Base-by-base conservation (phyloP, 2,888 invertebrate genomes). In the Drosophila borealis region DNA sequence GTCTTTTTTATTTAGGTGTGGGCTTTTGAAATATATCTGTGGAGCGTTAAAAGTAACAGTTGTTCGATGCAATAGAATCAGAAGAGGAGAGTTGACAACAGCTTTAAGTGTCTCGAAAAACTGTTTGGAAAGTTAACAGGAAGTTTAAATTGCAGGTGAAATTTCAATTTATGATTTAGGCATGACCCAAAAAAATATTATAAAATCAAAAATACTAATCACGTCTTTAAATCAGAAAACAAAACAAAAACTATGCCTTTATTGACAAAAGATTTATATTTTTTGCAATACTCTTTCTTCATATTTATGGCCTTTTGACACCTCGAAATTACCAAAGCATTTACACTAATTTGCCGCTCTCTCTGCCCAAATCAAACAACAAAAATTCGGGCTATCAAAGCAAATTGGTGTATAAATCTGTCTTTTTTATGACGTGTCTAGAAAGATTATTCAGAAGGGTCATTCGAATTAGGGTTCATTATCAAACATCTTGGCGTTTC, bases 321-420 rank as follows among this genome's bases (percentile, higher is more conserved):
- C 78, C 63, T 74, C 21, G 29, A 36, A 51, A 65, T 66, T 25
- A 48, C 5, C 3, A 34, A 51, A 13, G 41, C 59, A 29, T 62
- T 74, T 66, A 55, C 42, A 67, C 74, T 51, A 66, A 74, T 63
- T 59, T 53, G 34, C 46, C 60, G 50, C 72, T 66, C 62, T 72
- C 66, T 75, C 55, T 51, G 1, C 14, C n/a, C 19, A 19, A 29
- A 29, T 13, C 41, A 21, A 59, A 44, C 11, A 25, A 39, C 29
- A 29, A 29, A 51, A 56, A 34, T 36, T 34, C 14, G 34, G 25
- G 29, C 14, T 41, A 21, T 67, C 50, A 13, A 51, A 50, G 56
- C 64, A 64, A 76, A 81, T 70, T 71, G 44, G 63, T 70, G 48
- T 72, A 81, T 68, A 74, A 73, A 78, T 78, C 69, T 62, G 41